phyloP scores from a whole-genome alignment of 2,888 invertebrate species.

The Agrotis clavis region DNA sequence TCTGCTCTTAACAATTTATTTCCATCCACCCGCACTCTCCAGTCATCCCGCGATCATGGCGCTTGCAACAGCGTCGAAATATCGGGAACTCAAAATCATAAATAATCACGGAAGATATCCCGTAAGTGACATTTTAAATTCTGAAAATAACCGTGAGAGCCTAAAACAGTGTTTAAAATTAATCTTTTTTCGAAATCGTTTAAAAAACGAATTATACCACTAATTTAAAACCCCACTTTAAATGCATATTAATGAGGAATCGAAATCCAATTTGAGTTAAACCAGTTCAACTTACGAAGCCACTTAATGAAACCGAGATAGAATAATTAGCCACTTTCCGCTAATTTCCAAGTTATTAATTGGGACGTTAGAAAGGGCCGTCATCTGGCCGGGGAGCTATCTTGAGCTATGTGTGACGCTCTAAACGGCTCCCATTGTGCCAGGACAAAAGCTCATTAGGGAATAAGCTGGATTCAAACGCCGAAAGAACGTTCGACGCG shows the following conservation, averaged over 20 bases:
- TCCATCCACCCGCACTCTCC: too few species aligned
- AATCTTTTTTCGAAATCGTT: too few species aligned
- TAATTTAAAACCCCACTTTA: slow-evolving; percentile 61
- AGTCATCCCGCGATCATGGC: too few species aligned
- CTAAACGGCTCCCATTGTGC: slow-evolving; percentile 70
- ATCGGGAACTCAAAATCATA: too few species aligned
- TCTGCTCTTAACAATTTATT: too few species aligned
- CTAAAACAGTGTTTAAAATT: too few species aligned
- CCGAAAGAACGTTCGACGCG: slow-evolving; percentile 25
- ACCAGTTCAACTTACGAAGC: slow-evolving; percentile 68
- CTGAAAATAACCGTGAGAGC: too few species aligned
- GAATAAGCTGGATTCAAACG: slow-evolving; percentile 65
- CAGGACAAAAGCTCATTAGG: slow-evolving; percentile 75
- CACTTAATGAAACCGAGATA: slow-evolving; percentile 84
- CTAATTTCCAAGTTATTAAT: slow-evolving; percentile 90
- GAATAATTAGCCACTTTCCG: slow-evolving; percentile 87
- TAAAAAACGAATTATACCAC: slow-evolving; percentile 36
- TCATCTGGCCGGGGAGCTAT: slow-evolving; percentile 80
- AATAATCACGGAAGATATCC: too few species aligned
- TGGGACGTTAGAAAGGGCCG: slow-evolving; percentile 84
- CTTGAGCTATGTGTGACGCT: slow-evolving; percentile 62
- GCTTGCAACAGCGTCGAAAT: too few species aligned
- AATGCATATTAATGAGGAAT: slow-evolving; percentile 66
- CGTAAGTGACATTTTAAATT: too few species aligned
- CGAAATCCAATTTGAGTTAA: slow-evolving; percentile 74